Conservation (phyloP, 2,113 vertebrate genomes). For the Pteropus alecto region DNA sequence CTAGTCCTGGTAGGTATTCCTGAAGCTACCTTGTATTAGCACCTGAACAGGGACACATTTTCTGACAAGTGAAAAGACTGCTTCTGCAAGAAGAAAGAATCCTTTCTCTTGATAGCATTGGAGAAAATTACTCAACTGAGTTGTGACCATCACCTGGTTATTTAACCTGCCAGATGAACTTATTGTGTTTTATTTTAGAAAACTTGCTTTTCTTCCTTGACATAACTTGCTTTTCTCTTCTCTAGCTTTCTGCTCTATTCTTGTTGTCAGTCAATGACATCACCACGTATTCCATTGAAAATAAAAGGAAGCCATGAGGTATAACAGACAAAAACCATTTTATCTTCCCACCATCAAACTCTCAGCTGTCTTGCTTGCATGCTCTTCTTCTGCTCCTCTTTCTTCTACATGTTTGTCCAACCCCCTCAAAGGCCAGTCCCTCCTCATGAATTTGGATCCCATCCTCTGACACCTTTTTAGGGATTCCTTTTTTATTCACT, state of each 20-base stretch:
- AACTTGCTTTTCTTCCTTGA: not conserved
- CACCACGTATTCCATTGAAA: fast-evolving
- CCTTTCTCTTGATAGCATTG: not conserved
- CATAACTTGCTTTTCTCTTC: not conserved
- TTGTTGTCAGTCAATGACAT: not conserved
- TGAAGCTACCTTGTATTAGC: not conserved
- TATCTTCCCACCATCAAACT: too few relatives aligned
- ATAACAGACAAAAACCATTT: not conserved
- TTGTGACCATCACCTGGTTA: not conserved
- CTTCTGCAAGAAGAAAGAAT: not conserved
- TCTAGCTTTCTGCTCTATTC: not conserved
- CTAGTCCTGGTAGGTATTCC: not conserved
- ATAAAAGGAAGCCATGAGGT: not conserved
- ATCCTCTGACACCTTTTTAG: not conserved
- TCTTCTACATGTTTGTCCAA: not conserved
- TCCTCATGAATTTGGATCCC: not conserved
- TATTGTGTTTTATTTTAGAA: not conserved
- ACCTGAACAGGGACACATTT: not conserved
- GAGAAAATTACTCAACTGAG: not conserved
- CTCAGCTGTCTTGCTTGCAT: not conserved
- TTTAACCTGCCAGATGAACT: not conserved
- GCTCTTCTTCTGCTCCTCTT: not conserved
- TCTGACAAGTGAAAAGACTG: not conserved
- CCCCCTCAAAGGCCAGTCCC: not conserved
- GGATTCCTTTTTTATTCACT: not conserved